Conservation (phyloP, 2,113 vertebrate species). For the Corvus cornix region DNA sequence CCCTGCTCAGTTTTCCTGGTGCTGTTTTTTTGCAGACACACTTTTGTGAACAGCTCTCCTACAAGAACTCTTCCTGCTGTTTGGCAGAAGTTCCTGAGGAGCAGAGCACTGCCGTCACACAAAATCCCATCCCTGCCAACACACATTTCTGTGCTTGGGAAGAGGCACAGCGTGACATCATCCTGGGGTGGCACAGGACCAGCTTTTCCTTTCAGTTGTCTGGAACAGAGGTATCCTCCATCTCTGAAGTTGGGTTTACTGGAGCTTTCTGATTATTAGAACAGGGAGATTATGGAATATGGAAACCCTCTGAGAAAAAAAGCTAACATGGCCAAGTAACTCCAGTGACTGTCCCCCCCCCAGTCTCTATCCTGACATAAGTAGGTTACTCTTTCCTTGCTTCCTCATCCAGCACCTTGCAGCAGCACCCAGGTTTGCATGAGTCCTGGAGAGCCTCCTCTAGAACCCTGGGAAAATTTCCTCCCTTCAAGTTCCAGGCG, state of each 20-base stretch:
- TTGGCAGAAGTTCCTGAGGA: neutral
- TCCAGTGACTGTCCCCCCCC: neutral
- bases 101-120: neutral
- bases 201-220: neutral
- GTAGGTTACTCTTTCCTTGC: neutral
- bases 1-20: neutral
- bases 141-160: no score
- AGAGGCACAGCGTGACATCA: fast-evolving
- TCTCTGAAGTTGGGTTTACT: neutral
- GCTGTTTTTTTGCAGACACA: neutral
- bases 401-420: neutral
- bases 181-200: neutral
- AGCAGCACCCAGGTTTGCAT: neutral
- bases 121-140: fast-evolving
- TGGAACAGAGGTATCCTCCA: neutral
- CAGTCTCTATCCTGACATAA: neutral
- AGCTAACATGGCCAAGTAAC: neutral
- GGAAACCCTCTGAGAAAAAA: neutral
- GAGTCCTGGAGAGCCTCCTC: neutral
- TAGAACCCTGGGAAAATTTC: neutral
- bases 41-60: neutral
- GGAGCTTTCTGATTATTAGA: neutral
- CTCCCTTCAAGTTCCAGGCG: neutral
- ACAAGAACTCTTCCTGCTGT: neutral
- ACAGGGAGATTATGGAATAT: neutral